Conservation (phyloP, 2,113 vertebrate species). For the Plotosus lineatus region DNA sequence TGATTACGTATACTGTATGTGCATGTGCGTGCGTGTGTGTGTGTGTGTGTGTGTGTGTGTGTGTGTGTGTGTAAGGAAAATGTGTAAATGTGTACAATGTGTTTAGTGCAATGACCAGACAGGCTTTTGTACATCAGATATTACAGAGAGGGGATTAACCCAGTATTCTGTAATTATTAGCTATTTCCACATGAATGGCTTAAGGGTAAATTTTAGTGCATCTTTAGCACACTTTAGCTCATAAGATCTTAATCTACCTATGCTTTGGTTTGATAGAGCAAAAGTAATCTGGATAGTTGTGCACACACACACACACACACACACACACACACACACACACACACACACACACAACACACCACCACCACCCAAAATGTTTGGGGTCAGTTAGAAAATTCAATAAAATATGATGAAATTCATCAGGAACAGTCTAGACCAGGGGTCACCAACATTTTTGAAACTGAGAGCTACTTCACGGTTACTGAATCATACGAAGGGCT, state of each 20-base stretch:
- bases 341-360: too few species aligned
- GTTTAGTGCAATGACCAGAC: constrained; percentile 18
- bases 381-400: too few species aligned
- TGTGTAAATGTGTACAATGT: background rate
- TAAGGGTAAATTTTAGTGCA: constrained; percentile 27
- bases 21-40: too few species aligned
- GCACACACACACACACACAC: too few species aligned
- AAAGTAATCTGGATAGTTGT: constrained; percentile 13
- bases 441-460: too few species aligned
- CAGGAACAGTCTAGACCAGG: too few species aligned
- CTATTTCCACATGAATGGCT: constrained; percentile 50
- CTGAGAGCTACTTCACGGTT: too few species aligned
- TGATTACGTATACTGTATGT: background rate
- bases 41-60: background rate
- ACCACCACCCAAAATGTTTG: too few species aligned
- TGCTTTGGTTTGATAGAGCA: constrained; percentile 40
- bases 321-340: too few species aligned
- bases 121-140: constrained; percentile 25
- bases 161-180: constrained; percentile 41
- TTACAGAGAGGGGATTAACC: constrained; percentile 15
- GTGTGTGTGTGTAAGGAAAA: background rate
- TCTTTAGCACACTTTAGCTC: too few species aligned
- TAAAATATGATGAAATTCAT: too few species aligned
- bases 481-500: too few species aligned
- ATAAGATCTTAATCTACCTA: constrained; percentile 17